A percentile compares a stretch with the other conserved stretches of the same genome.
Evolutionary conservation across 2,888 invertebrate genomes (phyloP).

Genomic region (Drosophila pseudotakahashii): DNA sequence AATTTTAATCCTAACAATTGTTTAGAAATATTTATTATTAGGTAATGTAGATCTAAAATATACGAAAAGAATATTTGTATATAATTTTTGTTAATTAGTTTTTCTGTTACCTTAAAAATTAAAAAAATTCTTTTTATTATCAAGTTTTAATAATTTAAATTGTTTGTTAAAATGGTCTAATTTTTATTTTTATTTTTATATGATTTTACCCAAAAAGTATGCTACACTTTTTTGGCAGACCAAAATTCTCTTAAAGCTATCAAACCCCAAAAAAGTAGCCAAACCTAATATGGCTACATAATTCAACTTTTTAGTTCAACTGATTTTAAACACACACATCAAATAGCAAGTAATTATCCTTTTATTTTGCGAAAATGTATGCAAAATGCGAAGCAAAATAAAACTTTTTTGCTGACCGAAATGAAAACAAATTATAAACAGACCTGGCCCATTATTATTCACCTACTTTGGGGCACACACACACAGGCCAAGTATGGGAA

Average conservation of each 20-base stretch:
- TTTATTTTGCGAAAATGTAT: slow-evolving; percentile 31
- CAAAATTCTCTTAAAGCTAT: not conserved
- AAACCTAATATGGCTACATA: slow-evolving; percentile 21
- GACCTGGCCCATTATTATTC: slow-evolving; percentile 69
- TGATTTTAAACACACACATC: slow-evolving; percentile 39
- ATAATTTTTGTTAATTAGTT: no score
- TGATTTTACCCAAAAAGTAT: slow-evolving; percentile 50
- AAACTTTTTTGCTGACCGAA: slow-evolving; percentile 35
- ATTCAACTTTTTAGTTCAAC: slow-evolving; percentile 58
- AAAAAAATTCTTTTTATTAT: no score
- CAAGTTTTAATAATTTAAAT: no score
- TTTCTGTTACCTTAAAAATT: no score
- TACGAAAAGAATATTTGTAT: no score
- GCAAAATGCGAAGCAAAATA: slow-evolving; percentile 36
- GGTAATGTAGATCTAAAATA: not conserved
- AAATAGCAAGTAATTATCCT: slow-evolving; percentile 66
- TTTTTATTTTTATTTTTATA: no score
- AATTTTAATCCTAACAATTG: no score
- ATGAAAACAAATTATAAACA: slow-evolving; percentile 54
- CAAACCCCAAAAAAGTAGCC: not conserved
- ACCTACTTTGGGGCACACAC: slow-evolving; percentile 63
- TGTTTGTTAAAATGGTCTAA: no score
- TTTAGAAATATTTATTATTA: no score
- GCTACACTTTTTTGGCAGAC: slow-evolving; percentile 35
- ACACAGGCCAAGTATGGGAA: slow-evolving; percentile 37